phyloP scores from a whole-genome alignment of 2,113 vertebrate species.

The Oncorhynchus mykiss region DNA sequence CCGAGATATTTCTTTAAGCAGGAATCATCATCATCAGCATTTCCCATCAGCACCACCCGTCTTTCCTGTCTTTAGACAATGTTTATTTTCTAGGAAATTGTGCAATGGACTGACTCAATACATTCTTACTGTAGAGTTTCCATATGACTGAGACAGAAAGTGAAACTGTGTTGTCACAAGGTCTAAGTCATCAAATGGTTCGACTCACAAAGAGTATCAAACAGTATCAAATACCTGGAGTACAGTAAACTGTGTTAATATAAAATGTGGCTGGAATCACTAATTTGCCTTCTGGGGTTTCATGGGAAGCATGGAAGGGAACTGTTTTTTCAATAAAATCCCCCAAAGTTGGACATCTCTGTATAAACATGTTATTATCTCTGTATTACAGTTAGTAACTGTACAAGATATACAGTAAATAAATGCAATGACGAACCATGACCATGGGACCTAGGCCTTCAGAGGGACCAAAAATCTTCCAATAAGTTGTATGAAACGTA shows the following conservation, averaged over 20 bases:
- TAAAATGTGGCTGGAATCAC: not conserved
- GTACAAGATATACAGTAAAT: too few relatives aligned
- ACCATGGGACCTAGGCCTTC: too few relatives aligned
- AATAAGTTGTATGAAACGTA: too few relatives aligned
- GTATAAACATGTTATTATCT: too few relatives aligned
- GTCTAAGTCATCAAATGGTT: not conserved
- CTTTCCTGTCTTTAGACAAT: too few relatives aligned
- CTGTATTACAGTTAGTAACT: too few relatives aligned
- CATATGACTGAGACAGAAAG: not conserved
- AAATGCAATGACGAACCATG: too few relatives aligned
- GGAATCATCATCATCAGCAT: too few relatives aligned
- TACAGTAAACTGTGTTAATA: not conserved
- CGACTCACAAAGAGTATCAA: not conserved
- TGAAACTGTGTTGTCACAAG: not conserved
- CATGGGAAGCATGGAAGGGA: not conserved
- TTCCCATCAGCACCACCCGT: too few relatives aligned
- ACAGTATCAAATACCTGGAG: not conserved
- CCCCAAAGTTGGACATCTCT: not conserved
- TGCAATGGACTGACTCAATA: not conserved
- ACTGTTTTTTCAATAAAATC: not conserved
- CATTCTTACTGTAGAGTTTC: not conserved
- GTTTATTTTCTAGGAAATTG: not conserved
- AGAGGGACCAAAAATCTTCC: too few relatives aligned
- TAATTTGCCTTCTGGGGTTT: not conserved
- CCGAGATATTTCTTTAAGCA: too few relatives aligned